phyloP scores from a whole-genome alignment of 2,113 vertebrate species.

The Elanoides forficatus region DNA sequence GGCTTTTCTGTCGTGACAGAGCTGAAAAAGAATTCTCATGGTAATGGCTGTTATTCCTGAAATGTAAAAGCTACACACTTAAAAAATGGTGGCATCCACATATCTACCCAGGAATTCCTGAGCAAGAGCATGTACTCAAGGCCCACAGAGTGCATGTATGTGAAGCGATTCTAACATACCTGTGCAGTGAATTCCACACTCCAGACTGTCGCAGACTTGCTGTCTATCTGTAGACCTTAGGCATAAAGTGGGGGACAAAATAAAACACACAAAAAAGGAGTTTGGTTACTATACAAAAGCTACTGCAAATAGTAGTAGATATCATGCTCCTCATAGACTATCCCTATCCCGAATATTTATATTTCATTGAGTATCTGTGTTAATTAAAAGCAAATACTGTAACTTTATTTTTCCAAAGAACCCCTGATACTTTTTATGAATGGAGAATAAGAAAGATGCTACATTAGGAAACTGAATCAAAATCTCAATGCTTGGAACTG shows the following conservation, averaged over 20 bases:
- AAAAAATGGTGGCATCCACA: neutral
- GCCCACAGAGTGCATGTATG: accelerated
- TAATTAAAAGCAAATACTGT: neutral
- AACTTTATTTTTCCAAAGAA: neutral
- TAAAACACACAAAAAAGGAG: neutral
- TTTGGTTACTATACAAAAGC: neutral
- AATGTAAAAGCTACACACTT: neutral
- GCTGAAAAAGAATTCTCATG: neutral
- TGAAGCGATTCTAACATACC: neutral
- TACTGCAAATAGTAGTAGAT: neutral
- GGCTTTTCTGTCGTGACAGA: neutral
- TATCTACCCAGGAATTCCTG: neutral
- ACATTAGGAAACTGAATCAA: neutral
- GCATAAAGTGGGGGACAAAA: neutral
- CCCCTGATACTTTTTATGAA: accelerated
- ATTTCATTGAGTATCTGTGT: neutral
- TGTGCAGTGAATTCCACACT: neutral
- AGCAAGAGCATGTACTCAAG: neutral
- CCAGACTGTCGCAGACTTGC: neutral
- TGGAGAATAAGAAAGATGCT: neutral
- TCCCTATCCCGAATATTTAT: neutral
- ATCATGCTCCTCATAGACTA: neutral
- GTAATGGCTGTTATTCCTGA: neutral
- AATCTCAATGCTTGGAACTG: neutral
- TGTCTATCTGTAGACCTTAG: neutral